Base-by-base conservation (phyloP, 64 coral and sea anemone genomes). In the Montipora foliosa region DNA sequence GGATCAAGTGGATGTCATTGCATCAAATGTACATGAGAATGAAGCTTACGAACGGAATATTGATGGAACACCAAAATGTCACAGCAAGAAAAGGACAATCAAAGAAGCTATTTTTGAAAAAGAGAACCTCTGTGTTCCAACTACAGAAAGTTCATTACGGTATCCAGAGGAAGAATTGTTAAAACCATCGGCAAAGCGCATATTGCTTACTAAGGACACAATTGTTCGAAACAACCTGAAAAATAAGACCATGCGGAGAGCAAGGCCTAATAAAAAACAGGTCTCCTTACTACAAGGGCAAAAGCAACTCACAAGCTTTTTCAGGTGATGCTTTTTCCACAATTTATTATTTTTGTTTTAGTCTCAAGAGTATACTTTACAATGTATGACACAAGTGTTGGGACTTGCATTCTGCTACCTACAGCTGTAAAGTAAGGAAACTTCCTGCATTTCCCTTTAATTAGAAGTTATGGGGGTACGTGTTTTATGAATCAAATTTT, bases 241-340 rank as follows among this genome's bases (percentile, higher is more conserved):
- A 60, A 5, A 22, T 2, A 93, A 87, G 48, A 47, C 66, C 21
- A 21, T 73, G 20, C 37, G 71, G 44, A 77, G 79, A 50, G 9
- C 57, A 13, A 49, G 66, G 46, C 22, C 75, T 17, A 87, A 78
- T 24, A 77, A 47, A 45, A 93, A 93, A 53, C 20, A 67, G 45
- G 48, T 88, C 49, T 60, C 77, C 46, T 67, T 88, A 51, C n/a
- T 79, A 11, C 83, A 93, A 81, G 92, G 92, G 16, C 92, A 93
- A 81, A 87, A 60, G 44, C 84, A 87, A 61, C 74, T 93, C 60
- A 93, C 92, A 15, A 77, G 79, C 24, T 93, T 93, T 68, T 93
- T 93, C 59, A 20, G 92, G 74, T 93, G 66, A 88, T 21, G 19
- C 4, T 9, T 8, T 70, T 76, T 37, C 37, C 37, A 37, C 37